phyloP scores from a whole-genome alignment of 1,140 invertebrate species.

The Himalopsyche phryganea region DNA sequence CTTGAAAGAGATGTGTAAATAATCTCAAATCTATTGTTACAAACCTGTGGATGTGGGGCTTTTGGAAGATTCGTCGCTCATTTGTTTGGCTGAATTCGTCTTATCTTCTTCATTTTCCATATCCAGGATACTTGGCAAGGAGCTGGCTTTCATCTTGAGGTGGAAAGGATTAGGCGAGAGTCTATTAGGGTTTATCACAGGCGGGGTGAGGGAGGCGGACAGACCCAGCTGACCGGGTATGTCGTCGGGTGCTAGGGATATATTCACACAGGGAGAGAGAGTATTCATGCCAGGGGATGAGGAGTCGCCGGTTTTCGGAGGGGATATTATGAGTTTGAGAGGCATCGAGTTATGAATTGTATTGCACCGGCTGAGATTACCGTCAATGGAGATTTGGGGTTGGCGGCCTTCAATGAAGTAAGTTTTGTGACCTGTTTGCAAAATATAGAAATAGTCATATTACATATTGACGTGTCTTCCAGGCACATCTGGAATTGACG shows the following conservation, averaged over 20 bases:
- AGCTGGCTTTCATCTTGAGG: constrained; percentile 66
- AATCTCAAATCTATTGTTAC: too few relatives aligned
- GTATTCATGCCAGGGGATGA: constrained; percentile 12
- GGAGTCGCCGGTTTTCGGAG: constrained; percentile 49
- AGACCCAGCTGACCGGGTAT: not conserved
- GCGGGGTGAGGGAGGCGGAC: constrained; percentile 33
- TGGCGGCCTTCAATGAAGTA: constrained; percentile 67
- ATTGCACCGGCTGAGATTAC: constrained; percentile 37
- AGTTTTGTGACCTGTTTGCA: constrained; percentile 69
- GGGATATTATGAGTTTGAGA: constrained; percentile 57
- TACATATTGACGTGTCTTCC: too few relatives aligned
- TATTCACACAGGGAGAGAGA: constrained; percentile 22
- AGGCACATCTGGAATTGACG: too few relatives aligned
- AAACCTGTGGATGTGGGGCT: constrained; percentile 58
- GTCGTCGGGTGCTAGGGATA: constrained; percentile 12
- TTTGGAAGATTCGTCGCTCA: constrained; percentile 50
- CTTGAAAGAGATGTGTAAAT: too few relatives aligned
- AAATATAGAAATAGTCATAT: too few relatives aligned
- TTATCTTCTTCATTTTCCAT: constrained; percentile 65
- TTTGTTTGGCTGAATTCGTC: constrained; percentile 19
- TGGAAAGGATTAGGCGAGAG: constrained; percentile 57
- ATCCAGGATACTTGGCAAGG: constrained; percentile 73
- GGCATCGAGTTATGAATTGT: constrained; percentile 47
- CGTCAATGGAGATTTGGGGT: constrained; percentile 43
- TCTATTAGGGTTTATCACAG: constrained; percentile 48